Evolutionary conservation across 2,888 invertebrate species (phyloP).

Genomic region (Amphipoea lucens): DNA sequence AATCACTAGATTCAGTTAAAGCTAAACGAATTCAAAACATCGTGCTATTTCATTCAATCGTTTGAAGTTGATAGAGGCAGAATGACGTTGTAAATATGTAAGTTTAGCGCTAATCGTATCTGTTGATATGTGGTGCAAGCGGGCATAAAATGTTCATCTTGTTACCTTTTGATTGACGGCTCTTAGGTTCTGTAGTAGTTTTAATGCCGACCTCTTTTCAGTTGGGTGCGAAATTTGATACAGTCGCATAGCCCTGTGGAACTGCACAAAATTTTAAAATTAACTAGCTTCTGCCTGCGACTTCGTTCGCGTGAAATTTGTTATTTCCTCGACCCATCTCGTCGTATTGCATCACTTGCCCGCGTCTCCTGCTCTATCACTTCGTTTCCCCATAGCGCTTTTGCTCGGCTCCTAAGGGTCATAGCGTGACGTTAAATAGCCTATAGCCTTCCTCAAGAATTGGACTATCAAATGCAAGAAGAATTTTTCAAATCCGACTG

Average conservation of each 20-base stretch:
- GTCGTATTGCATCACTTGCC: too few species aligned
- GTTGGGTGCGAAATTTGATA: slow-evolving; percentile 84
- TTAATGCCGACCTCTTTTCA: slow-evolving; percentile 82
- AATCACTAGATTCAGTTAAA: not conserved
- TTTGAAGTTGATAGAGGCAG: not conserved
- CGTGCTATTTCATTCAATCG: not conserved
- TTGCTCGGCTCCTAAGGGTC: too few species aligned
- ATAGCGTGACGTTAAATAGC: too few species aligned
- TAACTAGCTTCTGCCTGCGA: too few species aligned
- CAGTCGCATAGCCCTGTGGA: slow-evolving; percentile 82
- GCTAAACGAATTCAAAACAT: not conserved
- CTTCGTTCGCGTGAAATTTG: too few species aligned
- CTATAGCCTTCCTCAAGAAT: too few species aligned
- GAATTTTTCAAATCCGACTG: too few species aligned
- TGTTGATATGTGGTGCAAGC: not conserved
- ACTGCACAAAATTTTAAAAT: slow-evolving; percentile 71
- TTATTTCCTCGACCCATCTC: too few species aligned
- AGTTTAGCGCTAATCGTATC: not conserved
- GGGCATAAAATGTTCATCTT: not conserved
- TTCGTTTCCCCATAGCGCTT: too few species aligned
- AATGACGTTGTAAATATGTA: not conserved
- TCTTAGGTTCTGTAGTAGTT: slow-evolving; percentile 82
- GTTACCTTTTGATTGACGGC: slow-evolving; percentile 79
- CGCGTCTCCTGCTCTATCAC: too few species aligned
- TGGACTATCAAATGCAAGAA: too few species aligned